These are phyloP conservation scores for Phoenicopterus ruber DNA, from an alignment of 2,113 vertebrate genomes.

Conservation along the genomic window DNA sequence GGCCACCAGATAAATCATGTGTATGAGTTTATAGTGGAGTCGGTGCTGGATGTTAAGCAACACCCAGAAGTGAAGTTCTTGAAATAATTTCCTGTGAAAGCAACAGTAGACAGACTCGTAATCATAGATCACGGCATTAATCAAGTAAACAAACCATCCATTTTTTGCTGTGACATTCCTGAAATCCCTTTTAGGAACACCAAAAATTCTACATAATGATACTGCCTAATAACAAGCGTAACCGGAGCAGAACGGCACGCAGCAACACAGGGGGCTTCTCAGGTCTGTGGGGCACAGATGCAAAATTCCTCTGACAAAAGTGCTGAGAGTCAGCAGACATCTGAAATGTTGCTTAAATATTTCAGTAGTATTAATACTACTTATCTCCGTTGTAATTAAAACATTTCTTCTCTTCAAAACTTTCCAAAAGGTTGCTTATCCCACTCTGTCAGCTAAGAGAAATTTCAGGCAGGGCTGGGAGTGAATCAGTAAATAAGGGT, in stretches of 20 bases:
- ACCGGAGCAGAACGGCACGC: not conserved
- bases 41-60: constrained; percentile 60
- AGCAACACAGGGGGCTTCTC: not conserved
- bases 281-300: not conserved
- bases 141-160: constrained; percentile 63
- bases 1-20: constrained; percentile 65
- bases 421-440: not conserved
- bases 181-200: constrained; percentile 56
- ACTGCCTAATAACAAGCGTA: not conserved
- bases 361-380: not conserved
- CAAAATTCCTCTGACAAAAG: not conserved
- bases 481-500: not conserved
- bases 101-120: constrained; percentile 66
- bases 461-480: not conserved
- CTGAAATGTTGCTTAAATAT: constrained; percentile 1
- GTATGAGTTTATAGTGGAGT: constrained; percentile 49
- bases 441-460: not conserved
- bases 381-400: not conserved
- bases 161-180: constrained; percentile 56
- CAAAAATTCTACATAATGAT: constrained; percentile 37
- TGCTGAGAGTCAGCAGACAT: not conserved
- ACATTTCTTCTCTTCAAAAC: not conserved
- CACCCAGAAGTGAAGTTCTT: constrained; percentile 69
- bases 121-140: constrained; percentile 60
- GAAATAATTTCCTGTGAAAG: constrained; percentile 73